Base-by-base conservation (phyloP, 2,888 invertebrate genomes). In the Leucoptera coffeella region DNA sequence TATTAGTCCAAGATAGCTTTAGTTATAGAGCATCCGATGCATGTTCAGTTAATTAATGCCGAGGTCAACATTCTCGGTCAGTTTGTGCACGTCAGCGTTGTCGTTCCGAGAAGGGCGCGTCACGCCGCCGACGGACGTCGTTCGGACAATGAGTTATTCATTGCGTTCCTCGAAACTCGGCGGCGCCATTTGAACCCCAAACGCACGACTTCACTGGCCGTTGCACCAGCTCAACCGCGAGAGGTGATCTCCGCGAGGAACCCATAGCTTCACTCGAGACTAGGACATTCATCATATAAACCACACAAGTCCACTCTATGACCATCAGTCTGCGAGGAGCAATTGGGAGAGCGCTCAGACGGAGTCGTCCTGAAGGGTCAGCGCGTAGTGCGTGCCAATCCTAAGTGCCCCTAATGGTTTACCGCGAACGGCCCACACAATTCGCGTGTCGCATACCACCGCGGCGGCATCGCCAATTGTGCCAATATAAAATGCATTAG, bases 401-500 rank as follows among this genome's bases (percentile, higher is more conserved):
- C 50, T 42, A 42, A 39, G 32, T 47, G 55, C 40, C 45, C 48
- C 54, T 59, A 57, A 61, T 61, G 50, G 42, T 49, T 48, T 67
- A 60, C 60, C 47, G 53, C 53, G 62, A 64, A 64, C 57, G 61
- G 67, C 69, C 69, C 67, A 69, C 67, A 57, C 64, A 50, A 35
- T 30, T 32, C 39, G n/a, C n/a, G 44, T 42, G 38, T 30, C 41
- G 61, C 67, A 65, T 62, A 58, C 67, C 62, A 48, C 62, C 65
- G 53, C 65, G 62, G 54, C 65, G 55, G 52, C 48, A 42, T 49
- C 45, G 41, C 50, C 65, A 69, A 69, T 69, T 69, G 61, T 60
- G 59, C 62, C 65, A 69, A 69, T 69, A 65, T 69, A 69, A 69
- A 69, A 69, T 67, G 64, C 69, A 69, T 69, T 69, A 67, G 56